Evolutionary conservation across 2,888 invertebrate genomes (phyloP).

Genomic region (Camponotus fellah): DNA sequence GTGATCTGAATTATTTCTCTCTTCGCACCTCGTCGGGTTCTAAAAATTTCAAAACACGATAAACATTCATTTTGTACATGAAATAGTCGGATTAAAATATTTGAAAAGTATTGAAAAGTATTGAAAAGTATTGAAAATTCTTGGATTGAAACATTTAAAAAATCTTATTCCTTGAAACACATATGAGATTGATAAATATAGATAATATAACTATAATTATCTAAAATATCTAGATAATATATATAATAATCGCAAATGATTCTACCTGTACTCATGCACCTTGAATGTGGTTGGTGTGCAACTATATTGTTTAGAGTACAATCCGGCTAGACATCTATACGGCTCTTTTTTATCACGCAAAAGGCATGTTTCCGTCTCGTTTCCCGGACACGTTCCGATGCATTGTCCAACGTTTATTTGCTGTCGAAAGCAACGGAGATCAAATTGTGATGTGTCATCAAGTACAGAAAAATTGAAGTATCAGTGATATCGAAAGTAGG

Average conservation of each 20-base stretch:
- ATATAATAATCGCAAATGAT: neutral
- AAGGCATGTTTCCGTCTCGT: constrained; percentile 82
- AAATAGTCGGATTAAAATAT: neutral
- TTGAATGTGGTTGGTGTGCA: constrained; percentile 84
- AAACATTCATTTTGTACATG: neutral
- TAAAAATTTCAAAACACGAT: constrained; percentile 64
- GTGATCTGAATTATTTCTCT: constrained; percentile 84
- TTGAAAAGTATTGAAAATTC: neutral
- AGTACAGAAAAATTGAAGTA: neutral
- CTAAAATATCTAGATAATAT: neutral
- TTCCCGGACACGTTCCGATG: constrained; percentile 84
- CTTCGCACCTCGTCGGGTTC: constrained; percentile 82
- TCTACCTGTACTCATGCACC: constrained; percentile 82
- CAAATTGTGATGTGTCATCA: neutral
- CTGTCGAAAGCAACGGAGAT: constrained; percentile 69
- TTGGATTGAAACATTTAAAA: neutral
- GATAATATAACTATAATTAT: too few species aligned
- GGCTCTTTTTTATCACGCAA: constrained; percentile 83
- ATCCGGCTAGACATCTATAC: constrained; percentile 80
- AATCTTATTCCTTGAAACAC: neutral
- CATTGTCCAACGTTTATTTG: constrained; percentile 86
- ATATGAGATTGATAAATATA: neutral
- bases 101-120: neutral
- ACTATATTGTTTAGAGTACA: constrained; percentile 78
- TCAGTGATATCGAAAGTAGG: neutral